Evolutionary conservation across 1,140 invertebrate species (phyloP), one percentile per base, ranked within the genome.

Genomic region (Halesus radiatus): DNA sequence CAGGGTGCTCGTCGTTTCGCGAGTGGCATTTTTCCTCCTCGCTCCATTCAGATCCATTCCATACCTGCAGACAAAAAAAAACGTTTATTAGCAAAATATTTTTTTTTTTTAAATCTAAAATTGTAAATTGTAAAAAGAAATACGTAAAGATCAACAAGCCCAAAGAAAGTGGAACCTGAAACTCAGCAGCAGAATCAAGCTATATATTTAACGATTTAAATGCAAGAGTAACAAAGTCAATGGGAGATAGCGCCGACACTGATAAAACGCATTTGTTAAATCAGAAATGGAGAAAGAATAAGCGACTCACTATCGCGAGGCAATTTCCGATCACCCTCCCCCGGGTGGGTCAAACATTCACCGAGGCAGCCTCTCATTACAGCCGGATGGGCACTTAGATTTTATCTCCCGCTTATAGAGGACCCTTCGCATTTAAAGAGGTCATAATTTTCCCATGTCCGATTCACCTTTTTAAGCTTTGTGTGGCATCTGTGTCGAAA

Each of bases 1-100:
- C 10, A 99, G 89, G 3, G 98, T 98, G 87, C 96, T 97, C 23
- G 98, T 99, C 22, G 98, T 99, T 89, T 99, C 98, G 76, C 98
- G 89, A 22, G 98, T 99, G 22, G 98, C 98, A 90, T 99, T 99
- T 91, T 99, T 99, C 83, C 98, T 91, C 85, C 98, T 91, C 22
- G 96, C 95, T 1, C 95, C 96, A 85, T 97, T 97, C 78, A 97
- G 90, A 88, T 97, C 96, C 93, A 97, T 95, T 79, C 95, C 96
- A 86, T 97, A 97, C 84, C 96, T 97, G 92, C 20, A 92, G 93
- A 82, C 53, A 74, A 79, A 85, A 85, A 62, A 85, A 84, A 45
- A 45, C 37, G 13, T 45, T 13, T 45, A 45, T 45, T 45, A 45
- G 10, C 37, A 10, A 1, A 45, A 45, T 81, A n/a, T n/a, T n/a